Evolutionary conservation across 2,888 invertebrate species (phyloP).

Genomic region (Callinectes sapidus): DNA sequence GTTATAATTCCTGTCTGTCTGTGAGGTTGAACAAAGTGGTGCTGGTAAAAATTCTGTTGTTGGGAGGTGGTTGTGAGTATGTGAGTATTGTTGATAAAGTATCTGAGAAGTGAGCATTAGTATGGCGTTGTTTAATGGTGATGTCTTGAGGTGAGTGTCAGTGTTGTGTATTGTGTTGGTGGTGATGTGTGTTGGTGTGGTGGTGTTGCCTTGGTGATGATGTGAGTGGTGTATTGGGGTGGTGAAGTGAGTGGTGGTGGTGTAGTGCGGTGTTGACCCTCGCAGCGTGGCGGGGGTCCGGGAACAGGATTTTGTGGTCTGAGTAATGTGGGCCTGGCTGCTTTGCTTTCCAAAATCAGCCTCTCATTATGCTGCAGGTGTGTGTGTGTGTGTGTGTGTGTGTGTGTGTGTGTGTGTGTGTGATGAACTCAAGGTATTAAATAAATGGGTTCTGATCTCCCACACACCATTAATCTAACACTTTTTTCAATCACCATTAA

Average conservation of each 20-base stretch:
- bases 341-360: neutral
- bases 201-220: neutral
- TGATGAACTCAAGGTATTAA: neutral
- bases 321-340: neutral
- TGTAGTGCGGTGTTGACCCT: neutral
- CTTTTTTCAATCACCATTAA: neutral
- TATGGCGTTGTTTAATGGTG: neutral
- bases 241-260: neutral
- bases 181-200: no score
- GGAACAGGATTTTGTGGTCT: neutral
- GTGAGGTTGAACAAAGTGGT: no score
- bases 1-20: no score
- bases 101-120: neutral
- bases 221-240: neutral
- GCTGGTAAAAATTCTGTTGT: no score
- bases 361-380: neutral
- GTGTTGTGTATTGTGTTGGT: no score
- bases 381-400: neutral
- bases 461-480: neutral
- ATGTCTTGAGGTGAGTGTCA: neutral
- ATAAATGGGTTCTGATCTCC: neutral
- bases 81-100: neutral
- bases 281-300: neutral
- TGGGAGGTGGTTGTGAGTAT: neutral
- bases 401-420: neutral